Percentiles rank a stretch among this genome's conserved stretches.
phyloP scores from a whole-genome alignment of 2,113 vertebrate species.

The Cepphus grylle region DNA sequence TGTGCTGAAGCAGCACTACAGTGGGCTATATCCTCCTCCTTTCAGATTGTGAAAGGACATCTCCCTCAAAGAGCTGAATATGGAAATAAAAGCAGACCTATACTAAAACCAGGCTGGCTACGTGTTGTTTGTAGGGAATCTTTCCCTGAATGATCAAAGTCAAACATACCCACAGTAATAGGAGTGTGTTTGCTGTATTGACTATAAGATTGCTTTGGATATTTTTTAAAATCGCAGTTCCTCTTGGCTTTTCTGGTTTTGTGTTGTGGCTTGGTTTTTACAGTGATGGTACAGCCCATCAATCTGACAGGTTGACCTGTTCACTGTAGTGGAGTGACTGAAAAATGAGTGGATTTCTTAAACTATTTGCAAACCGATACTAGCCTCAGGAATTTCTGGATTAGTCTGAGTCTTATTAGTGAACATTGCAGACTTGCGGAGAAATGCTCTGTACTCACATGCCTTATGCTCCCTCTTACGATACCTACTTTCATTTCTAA shows the following conservation, averaged over 20 bases:
- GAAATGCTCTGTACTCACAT: neutral
- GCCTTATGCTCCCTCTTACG: neutral
- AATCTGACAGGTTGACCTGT: neutral
- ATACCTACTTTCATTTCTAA: neutral
- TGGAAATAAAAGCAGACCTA: slow-evolving; percentile 80
- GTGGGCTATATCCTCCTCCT: slow-evolving; percentile 87
- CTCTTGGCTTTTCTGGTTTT: neutral
- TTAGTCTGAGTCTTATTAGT: neutral
- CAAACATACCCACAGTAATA: neutral
- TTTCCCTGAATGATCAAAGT: neutral
- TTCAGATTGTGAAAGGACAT: slow-evolving; percentile 81
- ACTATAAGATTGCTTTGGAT: neutral
- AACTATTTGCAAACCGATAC: neutral
- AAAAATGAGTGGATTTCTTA: neutral
- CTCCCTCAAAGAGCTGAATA: slow-evolving; percentile 65
- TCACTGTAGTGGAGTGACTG: neutral
- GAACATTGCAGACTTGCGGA: neutral
- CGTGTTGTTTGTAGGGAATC: slow-evolving; percentile 18
- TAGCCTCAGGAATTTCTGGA: neutral
- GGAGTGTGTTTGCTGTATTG: neutral
- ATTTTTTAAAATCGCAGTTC: fast-evolving
- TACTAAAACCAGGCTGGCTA: slow-evolving; percentile 54
- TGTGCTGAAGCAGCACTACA: slow-evolving; percentile 83
- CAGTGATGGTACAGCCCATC: neutral
- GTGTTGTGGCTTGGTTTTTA: neutral